phyloP scores from a whole-genome alignment of 2,113 vertebrate species.

The Sceloporus tristichus region DNA sequence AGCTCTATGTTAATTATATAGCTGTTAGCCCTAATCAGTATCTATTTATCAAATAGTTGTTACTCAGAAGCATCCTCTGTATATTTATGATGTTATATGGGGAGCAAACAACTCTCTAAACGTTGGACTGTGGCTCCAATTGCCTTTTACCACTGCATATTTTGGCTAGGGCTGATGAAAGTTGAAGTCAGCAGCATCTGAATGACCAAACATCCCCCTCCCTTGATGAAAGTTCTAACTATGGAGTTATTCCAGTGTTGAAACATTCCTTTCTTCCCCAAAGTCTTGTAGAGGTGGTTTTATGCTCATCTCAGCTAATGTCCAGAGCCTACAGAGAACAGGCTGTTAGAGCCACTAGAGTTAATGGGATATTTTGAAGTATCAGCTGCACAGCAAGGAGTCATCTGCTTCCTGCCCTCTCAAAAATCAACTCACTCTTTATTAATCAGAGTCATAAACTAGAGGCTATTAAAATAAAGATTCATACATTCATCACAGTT shows the following conservation, averaged over 20 bases:
- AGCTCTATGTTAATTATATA: not conserved
- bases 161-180: not conserved
- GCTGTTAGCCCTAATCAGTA: not conserved
- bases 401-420: not conserved
- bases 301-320: not conserved
- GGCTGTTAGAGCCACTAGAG: not conserved
- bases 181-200: not conserved
- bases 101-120: not conserved
- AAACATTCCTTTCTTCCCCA: not conserved
- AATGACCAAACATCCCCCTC: not conserved
- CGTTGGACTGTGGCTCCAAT: not conserved
- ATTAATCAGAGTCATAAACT: not conserved
- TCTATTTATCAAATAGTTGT: not conserved
- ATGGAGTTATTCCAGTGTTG: not conserved
- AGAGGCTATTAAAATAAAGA: conserved; percentile 6
- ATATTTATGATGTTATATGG: not conserved
- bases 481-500: conserved; percentile 1
- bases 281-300: not conserved
- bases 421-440: not conserved
- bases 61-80: not conserved
- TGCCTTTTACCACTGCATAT: not conserved
- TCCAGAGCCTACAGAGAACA: not conserved
- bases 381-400: not conserved
- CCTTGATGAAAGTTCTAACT: not conserved
- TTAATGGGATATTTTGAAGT: conserved; percentile 5